A percentile compares a stretch with the other conserved stretches of the same genome.
Conservation (phyloP, 2,888 invertebrate species). For the Tethea ocularis region DNA sequence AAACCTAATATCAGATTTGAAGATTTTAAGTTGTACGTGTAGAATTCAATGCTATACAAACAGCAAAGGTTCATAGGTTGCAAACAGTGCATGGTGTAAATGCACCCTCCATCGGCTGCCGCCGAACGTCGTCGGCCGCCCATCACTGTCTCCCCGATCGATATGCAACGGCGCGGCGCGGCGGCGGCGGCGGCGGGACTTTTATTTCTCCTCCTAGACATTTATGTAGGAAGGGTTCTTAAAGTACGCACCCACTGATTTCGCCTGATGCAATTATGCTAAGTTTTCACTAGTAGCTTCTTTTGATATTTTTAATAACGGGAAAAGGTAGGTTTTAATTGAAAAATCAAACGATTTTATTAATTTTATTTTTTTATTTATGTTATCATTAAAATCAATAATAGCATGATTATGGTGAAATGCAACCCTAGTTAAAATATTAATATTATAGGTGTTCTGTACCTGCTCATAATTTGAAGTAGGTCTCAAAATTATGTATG, state of each 20-base stretch:
- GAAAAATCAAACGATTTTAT: too few relatives aligned
- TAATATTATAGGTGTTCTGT: too few relatives aligned
- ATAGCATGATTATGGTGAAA: too few relatives aligned
- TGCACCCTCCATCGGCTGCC: slow-evolving; percentile 52
- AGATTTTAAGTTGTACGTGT: too few relatives aligned
- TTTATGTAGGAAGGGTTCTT: slow-evolving; percentile 24
- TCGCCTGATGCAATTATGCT: neutral
- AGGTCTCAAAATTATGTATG: neutral
- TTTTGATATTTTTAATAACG: too few relatives aligned
- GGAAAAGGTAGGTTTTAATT: too few relatives aligned
- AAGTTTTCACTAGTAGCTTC: too few relatives aligned
- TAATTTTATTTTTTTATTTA: too few relatives aligned
- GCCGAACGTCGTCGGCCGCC: slow-evolving; percentile 30
- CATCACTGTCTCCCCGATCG: slow-evolving; percentile 55
- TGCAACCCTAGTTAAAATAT: too few relatives aligned
- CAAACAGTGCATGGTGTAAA: slow-evolving; percentile 55
- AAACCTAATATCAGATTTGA: too few relatives aligned
- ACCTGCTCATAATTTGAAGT: neutral
- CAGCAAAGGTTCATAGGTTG: slow-evolving; percentile 18
- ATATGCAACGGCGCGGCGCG: slow-evolving; percentile 73
- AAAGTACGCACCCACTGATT: neutral
- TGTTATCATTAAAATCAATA: too few relatives aligned
- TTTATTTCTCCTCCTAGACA: slow-evolving; percentile 57
- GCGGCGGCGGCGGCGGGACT: slow-evolving; percentile 55
- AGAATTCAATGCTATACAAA: too few relatives aligned